These are phyloP conservation scores for Itoplectis maculator DNA, from an alignment of 2,888 invertebrate species.

Conservation along the genomic window DNA sequence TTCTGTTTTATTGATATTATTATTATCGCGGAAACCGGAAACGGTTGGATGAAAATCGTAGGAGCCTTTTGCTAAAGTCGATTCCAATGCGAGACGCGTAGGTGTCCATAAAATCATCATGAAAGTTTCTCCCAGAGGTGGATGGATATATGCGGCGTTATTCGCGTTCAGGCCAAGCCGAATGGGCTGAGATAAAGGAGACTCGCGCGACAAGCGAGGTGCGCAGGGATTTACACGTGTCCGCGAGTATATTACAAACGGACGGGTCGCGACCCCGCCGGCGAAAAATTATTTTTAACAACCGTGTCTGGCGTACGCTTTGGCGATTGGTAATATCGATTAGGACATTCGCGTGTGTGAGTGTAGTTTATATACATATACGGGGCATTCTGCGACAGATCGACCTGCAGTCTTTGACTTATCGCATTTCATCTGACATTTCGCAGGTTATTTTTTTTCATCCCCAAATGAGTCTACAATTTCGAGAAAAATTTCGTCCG, in stretches of 20 bases:
- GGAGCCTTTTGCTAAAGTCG: constrained; percentile 30
- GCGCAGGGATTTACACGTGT: constrained; percentile 56
- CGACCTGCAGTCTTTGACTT: not conserved
- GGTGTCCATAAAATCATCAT: constrained; percentile 51
- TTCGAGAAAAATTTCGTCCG: no score
- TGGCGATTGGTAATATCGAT: constrained; percentile 69
- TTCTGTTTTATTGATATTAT: not conserved
- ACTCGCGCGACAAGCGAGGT: constrained; percentile 33
- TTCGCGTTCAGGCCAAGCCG: constrained; percentile 6
- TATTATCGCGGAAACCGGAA: not conserved
- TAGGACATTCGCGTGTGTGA: constrained; percentile 59
- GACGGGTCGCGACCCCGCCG: constrained; percentile 48
- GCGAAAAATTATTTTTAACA: constrained; percentile 57
- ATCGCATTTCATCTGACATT: not conserved
- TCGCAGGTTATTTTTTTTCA: not conserved
- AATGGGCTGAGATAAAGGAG: constrained; percentile 45
- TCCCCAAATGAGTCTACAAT: no score
- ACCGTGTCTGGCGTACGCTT: constrained; percentile 67
- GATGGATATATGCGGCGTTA: constrained; percentile 17
- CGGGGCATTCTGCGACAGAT: not conserved
- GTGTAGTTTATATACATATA: not conserved
- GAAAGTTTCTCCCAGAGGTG: constrained; percentile 49
- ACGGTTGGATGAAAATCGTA: constrained; percentile 7
- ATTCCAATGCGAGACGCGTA: constrained; percentile 42
- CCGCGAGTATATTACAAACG: constrained; percentile 46